These are phyloP conservation scores for Agraylea sexmaculata DNA, from an alignment of 1,140 invertebrate species.

Conservation along the genomic window DNA sequence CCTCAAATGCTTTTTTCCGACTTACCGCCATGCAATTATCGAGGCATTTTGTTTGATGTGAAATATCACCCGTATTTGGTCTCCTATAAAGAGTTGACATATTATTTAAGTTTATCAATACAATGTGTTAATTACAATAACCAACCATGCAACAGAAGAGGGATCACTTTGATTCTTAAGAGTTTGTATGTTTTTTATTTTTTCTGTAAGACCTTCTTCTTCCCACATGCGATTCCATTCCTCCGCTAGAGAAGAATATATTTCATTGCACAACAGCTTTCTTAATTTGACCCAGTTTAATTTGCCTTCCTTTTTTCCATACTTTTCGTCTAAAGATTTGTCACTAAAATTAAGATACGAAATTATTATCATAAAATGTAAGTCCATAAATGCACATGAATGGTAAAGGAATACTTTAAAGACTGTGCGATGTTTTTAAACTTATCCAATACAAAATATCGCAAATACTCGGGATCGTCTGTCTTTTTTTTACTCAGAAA, in stretches of 20 bases:
- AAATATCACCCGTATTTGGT: conserved; percentile 31
- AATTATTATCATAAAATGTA: too few relatives aligned
- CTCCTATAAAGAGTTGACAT: conserved; percentile 24
- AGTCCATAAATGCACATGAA: too few relatives aligned
- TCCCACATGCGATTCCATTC: conserved; percentile 36
- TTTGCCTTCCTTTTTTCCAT: conserved; percentile 23
- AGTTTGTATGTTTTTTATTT: conserved; percentile 29
- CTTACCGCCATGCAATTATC: conserved; percentile 19
- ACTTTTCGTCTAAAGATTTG: conserved; percentile 8
- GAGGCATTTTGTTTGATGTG: conserved; percentile 29
- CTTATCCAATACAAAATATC: not conserved
- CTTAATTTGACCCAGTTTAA: conserved; percentile 37
- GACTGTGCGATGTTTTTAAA: too few relatives aligned
- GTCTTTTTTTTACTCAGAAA: conserved; percentile 1
- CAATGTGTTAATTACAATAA: not conserved
- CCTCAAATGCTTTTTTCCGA: conserved; percentile 11
- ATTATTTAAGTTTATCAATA: conserved; percentile 1
- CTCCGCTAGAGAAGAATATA: conserved; percentile 31
- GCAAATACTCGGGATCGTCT: not conserved
- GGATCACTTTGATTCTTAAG: conserved; percentile 24
- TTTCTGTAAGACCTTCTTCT: conserved; percentile 33
- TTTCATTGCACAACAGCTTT: conserved; percentile 32
- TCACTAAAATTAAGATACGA: conserved; percentile 11
- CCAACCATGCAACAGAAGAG: not conserved
- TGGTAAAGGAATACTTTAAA: too few relatives aligned